Conservation (phyloP, 2,888 invertebrate genomes). For the Podabrus alpinus region DNA sequence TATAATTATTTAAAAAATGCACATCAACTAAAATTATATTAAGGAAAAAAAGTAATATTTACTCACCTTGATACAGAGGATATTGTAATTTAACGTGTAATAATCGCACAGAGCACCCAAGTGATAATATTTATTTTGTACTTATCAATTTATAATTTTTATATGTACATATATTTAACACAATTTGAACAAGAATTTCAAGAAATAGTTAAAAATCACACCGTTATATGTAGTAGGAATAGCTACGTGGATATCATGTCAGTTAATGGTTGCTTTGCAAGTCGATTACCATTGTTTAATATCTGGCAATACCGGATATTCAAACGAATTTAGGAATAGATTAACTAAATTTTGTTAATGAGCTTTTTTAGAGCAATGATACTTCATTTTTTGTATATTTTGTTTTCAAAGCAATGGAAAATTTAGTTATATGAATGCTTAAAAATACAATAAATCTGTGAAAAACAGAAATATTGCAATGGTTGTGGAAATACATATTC, state of each 20-base stretch:
- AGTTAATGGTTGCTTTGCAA: slow-evolving; percentile 5
- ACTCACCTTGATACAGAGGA: background rate
- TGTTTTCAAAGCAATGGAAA: background rate
- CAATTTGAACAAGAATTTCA: background rate
- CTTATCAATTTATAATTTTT: background rate
- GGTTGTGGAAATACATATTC: too few relatives aligned
- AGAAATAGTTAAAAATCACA: background rate
- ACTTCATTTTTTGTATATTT: background rate
- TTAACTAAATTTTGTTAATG: background rate
- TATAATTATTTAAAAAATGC: background rate
- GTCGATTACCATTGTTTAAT: background rate
- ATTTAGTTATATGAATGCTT: background rate
- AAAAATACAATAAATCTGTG: background rate
- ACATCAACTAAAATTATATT: background rate
- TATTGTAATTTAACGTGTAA: background rate
- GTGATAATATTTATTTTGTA: background rate
- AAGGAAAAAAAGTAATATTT: background rate
- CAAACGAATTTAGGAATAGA: background rate
- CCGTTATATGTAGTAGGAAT: background rate
- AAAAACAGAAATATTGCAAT: too few relatives aligned
- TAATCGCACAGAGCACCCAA: background rate
- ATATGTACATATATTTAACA: background rate
- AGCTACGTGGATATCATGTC: background rate
- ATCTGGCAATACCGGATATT: background rate
- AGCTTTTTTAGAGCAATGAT: background rate